Base-by-base conservation (phyloP, 2,113 vertebrate species). In the Lepus timidus region DNA sequence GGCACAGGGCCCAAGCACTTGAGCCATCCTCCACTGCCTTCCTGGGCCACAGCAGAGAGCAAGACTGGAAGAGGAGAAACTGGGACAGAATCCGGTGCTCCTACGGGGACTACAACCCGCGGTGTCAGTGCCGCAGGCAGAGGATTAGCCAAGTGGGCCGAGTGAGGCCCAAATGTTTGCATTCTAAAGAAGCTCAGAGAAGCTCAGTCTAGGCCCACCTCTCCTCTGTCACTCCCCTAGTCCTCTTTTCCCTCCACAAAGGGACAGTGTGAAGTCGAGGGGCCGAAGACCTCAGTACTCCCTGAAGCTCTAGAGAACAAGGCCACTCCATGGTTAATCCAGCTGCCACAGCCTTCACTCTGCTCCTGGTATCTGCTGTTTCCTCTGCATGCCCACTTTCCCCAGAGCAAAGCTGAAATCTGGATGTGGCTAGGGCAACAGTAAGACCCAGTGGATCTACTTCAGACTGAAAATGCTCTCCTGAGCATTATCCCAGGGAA, bases 391-490 rank as follows among this genome's bases (percentile, higher is more conserved):
- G 25, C 55, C 36, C 58, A 67, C 31, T 86, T 51, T 49, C 81
- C 29, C 49, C 51, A 95, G 55, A 93, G 93, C 22, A 74, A 93
- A 94, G 79, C 23, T 64, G 39, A 81, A 88, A 79, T 82, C 68
- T 78, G 55, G 79, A 55, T 0, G 0, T 44, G 49, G 23, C 27
- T 81, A 64, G 92, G 70, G 51, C 14, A 71, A 58, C 3, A 62
- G 20, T 19, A 91, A 91, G 52, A 80, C 74, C 14, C 9, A 85
- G 13, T 75, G 22, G 36, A 73, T 85, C 31, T 23, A 51, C 22
- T 85, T 89, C 22, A 82, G 75, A 82, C 17, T 62, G 68, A 88
- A 91, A 91, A 82, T 68, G 55, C 58, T 81, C 76, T 78, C 83
- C 61, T 51, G 70, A 94, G 67, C 71, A 75, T 76, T 93, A 78